A percentile compares a stretch with the other conserved stretches of the same genome.
Conservation (phyloP, 2,113 vertebrate genomes). For the Paramormyrops kingsleyae region DNA sequence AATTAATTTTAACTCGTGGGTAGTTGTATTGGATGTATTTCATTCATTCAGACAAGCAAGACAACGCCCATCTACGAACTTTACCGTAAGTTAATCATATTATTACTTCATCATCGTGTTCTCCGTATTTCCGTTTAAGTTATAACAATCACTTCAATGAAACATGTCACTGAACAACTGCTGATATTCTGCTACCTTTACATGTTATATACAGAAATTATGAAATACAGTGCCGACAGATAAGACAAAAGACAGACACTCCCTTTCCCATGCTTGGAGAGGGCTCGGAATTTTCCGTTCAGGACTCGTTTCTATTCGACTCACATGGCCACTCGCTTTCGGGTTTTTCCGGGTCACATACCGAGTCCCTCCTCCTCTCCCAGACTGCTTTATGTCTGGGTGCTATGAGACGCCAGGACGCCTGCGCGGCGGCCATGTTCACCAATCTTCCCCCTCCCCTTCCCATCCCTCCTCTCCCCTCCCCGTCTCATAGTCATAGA, state of each 20-base stretch:
- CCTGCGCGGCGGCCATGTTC: neutral
- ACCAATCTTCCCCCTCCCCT: neutral
- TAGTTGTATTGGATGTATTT: neutral
- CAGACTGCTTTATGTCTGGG: neutral
- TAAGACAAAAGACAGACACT: neutral
- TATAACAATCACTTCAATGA: neutral
- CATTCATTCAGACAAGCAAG: neutral
- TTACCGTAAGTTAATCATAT: neutral
- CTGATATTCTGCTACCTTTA: neutral
- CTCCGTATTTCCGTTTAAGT: neutral
- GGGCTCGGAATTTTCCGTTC: neutral
- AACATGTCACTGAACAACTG: neutral
- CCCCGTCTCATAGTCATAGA: slow-evolving; percentile 32
- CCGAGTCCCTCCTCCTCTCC: neutral
- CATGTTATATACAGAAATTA: neutral
- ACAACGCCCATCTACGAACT: neutral
- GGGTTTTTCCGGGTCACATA: neutral
- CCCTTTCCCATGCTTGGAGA: neutral
- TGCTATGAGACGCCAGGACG: neutral
- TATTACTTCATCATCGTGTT: neutral
- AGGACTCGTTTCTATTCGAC: neutral
- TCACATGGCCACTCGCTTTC: neutral
- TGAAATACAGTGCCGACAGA: neutral
- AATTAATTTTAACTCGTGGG: neutral
- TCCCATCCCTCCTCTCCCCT: slow-evolving; percentile 13